These are phyloP conservation scores for Neomicropteryx cornuta DNA, from an alignment of 1,140 invertebrate species.

Conservation along the genomic window DNA sequence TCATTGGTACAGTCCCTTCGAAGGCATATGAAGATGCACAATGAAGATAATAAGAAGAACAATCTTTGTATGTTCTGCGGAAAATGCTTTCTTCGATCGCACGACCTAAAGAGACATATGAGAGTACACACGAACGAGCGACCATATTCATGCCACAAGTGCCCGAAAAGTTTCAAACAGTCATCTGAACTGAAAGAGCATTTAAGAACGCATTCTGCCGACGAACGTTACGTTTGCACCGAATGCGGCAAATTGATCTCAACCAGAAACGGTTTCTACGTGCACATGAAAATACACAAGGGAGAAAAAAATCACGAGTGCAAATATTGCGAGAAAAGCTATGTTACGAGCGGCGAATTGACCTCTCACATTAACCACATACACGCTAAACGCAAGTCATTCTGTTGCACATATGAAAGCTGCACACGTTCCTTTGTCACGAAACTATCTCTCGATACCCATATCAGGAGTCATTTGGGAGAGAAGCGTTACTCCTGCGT, in stretches of 20 bases:
- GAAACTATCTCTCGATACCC: slow-evolving; percentile 13
- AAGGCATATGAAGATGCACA: slow-evolving; percentile 29
- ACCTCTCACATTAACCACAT: slow-evolving; percentile 15
- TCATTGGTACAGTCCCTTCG: slow-evolving; percentile 23
- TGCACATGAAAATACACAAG: slow-evolving; percentile 15
- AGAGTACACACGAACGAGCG: slow-evolving; percentile 48
- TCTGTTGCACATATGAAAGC: slow-evolving; percentile 26
- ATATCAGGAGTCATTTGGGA: slow-evolving; percentile 34
- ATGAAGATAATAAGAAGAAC: slow-evolving; percentile 10
- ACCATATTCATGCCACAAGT: slow-evolving; percentile 38
- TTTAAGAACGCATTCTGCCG: slow-evolving; percentile 45
- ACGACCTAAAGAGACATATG: slow-evolving; percentile 30
- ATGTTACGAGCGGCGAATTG: slow-evolving; percentile 33
- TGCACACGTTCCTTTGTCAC: slow-evolving; percentile 13
- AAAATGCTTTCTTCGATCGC: slow-evolving; percentile 15
- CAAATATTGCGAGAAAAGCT: slow-evolving; percentile 12
- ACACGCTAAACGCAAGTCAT: slow-evolving; percentile 48
- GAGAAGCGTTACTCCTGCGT: slow-evolving; percentile 48
- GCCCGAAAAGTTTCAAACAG: slow-evolving; percentile 29
- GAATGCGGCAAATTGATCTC: slow-evolving; percentile 41
- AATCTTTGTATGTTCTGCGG: slow-evolving; percentile 16
- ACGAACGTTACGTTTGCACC: slow-evolving; percentile 48
- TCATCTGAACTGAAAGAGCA: slow-evolving; percentile 40
- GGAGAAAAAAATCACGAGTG: slow-evolving; percentile 15
- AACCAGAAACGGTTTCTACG: slow-evolving; percentile 14